Conservation (phyloP, 1,140 invertebrate species). For the Onthophagus taurus region DNA sequence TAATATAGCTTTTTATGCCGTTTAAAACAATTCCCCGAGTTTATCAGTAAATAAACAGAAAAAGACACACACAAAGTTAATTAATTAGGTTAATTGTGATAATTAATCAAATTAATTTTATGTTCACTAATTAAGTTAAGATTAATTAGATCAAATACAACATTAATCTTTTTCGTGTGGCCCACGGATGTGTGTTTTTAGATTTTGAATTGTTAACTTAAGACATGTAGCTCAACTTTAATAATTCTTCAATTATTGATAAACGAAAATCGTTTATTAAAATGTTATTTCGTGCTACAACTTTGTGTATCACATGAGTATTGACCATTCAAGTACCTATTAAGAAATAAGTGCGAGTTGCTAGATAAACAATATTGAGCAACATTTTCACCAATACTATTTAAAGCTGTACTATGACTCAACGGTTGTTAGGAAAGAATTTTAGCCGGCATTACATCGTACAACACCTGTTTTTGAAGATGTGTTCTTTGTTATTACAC, state of each 20-base stretch:
- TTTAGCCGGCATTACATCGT: background rate
- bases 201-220: too few relatives aligned
- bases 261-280: slow-evolving; percentile 1
- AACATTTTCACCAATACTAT: background rate
- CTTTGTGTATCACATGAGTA: background rate
- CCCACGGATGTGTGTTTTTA: too few relatives aligned
- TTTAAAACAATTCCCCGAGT: too few relatives aligned
- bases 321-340: background rate
- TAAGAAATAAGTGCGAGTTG: background rate
- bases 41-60: too few relatives aligned
- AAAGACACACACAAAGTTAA: too few relatives aligned
- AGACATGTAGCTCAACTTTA: background rate
- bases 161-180: too few relatives aligned
- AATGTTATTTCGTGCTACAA: background rate
- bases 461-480: background rate
- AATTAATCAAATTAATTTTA: too few relatives aligned
- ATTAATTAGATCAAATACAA: too few relatives aligned
- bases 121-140: too few relatives aligned
- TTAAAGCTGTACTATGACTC: background rate
- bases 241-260: background rate
- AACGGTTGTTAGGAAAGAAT: background rate
- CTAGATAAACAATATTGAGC: background rate
- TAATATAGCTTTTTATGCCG: too few relatives aligned
- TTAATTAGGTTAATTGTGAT: too few relatives aligned
- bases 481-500: background rate